Evolutionary conservation across 2,113 vertebrate genomes (phyloP).

Genomic region (Collichthys lucidus): DNA sequence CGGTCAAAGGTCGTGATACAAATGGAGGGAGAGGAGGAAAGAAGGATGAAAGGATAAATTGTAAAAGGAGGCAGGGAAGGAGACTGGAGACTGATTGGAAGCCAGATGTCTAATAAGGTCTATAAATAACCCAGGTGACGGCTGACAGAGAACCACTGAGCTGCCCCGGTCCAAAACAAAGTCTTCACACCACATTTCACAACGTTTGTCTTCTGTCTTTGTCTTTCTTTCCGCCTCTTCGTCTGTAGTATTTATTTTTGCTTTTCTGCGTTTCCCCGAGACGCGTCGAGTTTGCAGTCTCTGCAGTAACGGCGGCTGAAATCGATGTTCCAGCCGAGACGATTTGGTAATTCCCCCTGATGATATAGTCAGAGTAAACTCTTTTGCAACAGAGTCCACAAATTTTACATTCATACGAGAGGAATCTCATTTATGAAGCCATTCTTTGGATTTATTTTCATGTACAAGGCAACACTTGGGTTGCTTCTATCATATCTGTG

Average conservation of each 20-base stretch:
- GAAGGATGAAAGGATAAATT: conserved; percentile 74
- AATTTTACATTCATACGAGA: background rate
- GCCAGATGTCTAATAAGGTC: conserved; percentile 73
- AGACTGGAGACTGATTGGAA: conserved; percentile 68
- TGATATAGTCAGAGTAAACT: background rate
- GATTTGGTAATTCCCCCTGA: background rate
- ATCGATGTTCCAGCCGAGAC: background rate
- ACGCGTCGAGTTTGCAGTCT: background rate
- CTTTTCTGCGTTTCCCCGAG: background rate
- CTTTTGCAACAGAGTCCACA: background rate
- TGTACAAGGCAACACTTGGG: no score
- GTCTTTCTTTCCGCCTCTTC: background rate
- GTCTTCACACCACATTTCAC: conserved; percentile 1
- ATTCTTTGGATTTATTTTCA: no score
- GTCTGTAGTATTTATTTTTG: background rate
- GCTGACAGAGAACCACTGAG: conserved; percentile 35
- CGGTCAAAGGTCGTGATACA: conserved; percentile 69
- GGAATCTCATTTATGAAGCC: background rate
- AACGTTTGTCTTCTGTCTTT: background rate
- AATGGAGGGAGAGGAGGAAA: conserved; percentile 71
- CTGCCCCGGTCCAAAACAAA: conserved; percentile 33
- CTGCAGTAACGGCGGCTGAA: background rate
- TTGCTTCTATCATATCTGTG: no score
- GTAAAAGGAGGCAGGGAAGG: conserved; percentile 64
- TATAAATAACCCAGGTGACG: conserved; percentile 70